phyloP scores from a whole-genome alignment of 1,140 invertebrate genomes.

The Microplitis mediator region DNA sequence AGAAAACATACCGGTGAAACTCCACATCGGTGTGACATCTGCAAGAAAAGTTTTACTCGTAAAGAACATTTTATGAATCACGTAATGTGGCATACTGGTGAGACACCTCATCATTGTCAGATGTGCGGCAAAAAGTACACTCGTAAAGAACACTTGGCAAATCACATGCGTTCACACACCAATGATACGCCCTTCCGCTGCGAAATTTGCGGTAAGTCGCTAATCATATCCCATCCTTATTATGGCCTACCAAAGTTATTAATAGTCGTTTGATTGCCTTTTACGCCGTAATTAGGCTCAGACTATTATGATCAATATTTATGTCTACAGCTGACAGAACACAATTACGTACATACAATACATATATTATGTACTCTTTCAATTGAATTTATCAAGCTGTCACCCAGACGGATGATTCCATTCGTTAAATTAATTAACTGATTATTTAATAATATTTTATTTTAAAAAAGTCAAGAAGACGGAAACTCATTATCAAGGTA shows the following conservation, averaged over 20 bases:
- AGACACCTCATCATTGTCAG: slow-evolving; percentile 76
- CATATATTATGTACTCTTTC: too few species aligned
- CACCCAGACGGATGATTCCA: too few species aligned
- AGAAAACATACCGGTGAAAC: slow-evolving; percentile 77
- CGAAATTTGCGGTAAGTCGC: slow-evolving; percentile 75
- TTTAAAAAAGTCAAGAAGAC: too few species aligned
- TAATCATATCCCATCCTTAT: neutral
- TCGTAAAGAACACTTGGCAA: slow-evolving; percentile 76
- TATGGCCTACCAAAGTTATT: neutral
- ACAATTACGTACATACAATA: too few species aligned
- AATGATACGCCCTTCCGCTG: slow-evolving; percentile 82
- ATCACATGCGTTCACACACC: slow-evolving; percentile 81
- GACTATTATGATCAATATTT: too few species aligned
- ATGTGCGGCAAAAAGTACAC: slow-evolving; percentile 80
- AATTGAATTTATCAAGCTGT: too few species aligned
- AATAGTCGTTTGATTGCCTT: too few species aligned
- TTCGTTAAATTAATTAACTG: neutral
- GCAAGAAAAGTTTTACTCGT: slow-evolving; percentile 71
- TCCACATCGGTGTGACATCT: slow-evolving; percentile 75
- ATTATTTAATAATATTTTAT: neutral
- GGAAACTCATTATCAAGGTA: too few species aligned
- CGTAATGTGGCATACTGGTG: slow-evolving; percentile 73
- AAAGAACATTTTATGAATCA: slow-evolving; percentile 74
- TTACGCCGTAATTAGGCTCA: too few species aligned
- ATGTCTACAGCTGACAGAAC: too few species aligned